A percentile compares a stretch with the other conserved stretches of the same genome.
Conservation (phyloP, 1,140 invertebrate genomes). For the Mesaphorura yosii region DNA sequence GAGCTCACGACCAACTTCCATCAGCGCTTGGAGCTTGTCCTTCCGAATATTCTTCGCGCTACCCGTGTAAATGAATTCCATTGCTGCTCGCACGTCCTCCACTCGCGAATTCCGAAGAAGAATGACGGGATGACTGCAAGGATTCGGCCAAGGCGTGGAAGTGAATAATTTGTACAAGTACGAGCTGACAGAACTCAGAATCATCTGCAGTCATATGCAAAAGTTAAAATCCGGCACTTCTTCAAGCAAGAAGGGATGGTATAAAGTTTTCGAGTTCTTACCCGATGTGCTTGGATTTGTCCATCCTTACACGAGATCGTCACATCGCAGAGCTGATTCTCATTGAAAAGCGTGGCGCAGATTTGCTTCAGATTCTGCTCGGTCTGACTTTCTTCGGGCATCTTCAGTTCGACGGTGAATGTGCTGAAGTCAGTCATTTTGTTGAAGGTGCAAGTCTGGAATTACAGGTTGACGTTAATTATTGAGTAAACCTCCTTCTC, state of each 20-base stretch:
- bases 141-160: constrained; percentile 7
- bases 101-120: constrained; percentile 9
- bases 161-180: constrained; percentile 17
- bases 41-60: background rate
- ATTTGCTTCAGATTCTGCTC: background rate
- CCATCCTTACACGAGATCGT: constrained; percentile 21
- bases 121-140: constrained; percentile 21
- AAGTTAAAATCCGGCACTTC: constrained; percentile 2
- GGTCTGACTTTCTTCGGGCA: too few species aligned
- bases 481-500: too few species aligned
- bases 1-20: constrained; percentile 8
- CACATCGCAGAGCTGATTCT: constrained; percentile 20
- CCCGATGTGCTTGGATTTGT: constrained; percentile 21
- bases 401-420: too few species aligned
- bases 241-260: background rate
- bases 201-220: too few species aligned
- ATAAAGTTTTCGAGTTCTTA: constrained; percentile 1
- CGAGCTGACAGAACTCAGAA: constrained; percentile 8
- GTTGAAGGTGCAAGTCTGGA: too few species aligned
- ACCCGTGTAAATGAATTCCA: constrained; percentile 22
- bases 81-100: constrained; percentile 9
- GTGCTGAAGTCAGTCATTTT: too few species aligned
- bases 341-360: background rate
- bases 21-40: background rate
- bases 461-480: too few species aligned